These are phyloP conservation scores for Apis laboriosa DNA, from an alignment of 1,140 invertebrate species.

Conservation along the genomic window DNA sequence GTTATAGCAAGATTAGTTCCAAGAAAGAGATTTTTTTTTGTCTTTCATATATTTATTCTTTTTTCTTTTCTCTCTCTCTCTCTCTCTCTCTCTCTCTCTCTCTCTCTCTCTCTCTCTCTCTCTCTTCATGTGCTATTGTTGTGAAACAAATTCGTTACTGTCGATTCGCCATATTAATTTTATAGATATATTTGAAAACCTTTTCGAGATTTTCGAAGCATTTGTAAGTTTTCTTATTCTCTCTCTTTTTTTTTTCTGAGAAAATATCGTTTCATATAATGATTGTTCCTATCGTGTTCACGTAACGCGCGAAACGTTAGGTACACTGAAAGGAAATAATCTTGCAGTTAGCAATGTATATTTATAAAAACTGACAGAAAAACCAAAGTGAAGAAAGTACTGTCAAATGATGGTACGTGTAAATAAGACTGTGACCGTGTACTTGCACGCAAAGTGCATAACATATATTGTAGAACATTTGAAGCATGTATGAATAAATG, in stretches of 20 bases:
- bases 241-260: not conserved
- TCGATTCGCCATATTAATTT: not conserved
- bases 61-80: not conserved
- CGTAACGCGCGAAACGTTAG: not conserved
- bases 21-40: no score
- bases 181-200: not conserved
- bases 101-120: no score
- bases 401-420: constrained; percentile 57
- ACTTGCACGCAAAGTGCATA: constrained; percentile 61
- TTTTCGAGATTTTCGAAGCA: not conserved
- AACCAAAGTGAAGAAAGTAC: constrained; percentile 69
- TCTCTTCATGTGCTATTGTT: no score
- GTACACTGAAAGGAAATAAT: not conserved
- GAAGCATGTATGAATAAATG: constrained; percentile 69
- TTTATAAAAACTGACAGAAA: constrained; percentile 52
- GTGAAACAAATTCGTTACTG: not conserved
- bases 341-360: constrained; percentile 32
- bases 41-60: constrained; percentile 16
- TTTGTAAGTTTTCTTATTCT: not conserved
- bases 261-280: not conserved
- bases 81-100: no score
- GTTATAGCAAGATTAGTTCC: constrained; percentile 10
- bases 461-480: constrained; percentile 65
- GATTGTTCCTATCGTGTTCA: constrained; percentile 23
- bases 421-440: constrained; percentile 75